A percentile compares a stretch with the other conserved stretches of the same genome.
phyloP scores from a whole-genome alignment of 2,888 invertebrate species.

The Drosophila planitibia region DNA sequence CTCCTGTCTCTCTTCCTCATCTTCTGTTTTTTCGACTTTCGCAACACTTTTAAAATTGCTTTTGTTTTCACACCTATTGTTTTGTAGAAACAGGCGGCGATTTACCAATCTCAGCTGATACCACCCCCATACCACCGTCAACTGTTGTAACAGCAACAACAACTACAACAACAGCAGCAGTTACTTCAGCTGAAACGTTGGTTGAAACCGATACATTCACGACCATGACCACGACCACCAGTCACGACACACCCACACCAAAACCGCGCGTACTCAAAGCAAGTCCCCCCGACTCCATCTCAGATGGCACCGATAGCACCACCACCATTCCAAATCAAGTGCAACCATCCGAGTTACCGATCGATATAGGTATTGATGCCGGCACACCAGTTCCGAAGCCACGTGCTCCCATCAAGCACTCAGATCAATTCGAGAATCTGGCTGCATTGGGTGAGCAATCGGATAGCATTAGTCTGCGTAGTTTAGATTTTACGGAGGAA shows the following conservation, averaged over 20 bases:
- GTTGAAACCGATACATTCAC: constrained; percentile 61
- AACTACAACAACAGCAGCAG: constrained; percentile 72
- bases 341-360: constrained; percentile 59
- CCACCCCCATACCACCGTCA: constrained; percentile 76
- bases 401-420: constrained; percentile 80
- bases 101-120: constrained; percentile 79
- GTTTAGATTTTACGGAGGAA: constrained; percentile 83
- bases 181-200: constrained; percentile 59
- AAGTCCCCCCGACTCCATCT: constrained; percentile 73
- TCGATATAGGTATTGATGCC: constrained; percentile 60
- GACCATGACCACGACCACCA: constrained; percentile 59
- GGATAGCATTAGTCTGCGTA: constrained; percentile 81
- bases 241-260: constrained; percentile 85
- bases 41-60: constrained; percentile 83
- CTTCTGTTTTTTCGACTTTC: constrained; percentile 76
- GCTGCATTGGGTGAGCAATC: constrained; percentile 78
- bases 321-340: constrained; percentile 68
- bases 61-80: constrained; percentile 84
- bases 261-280: constrained; percentile 85
- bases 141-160: constrained; percentile 68
- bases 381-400: constrained; percentile 83
- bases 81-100: constrained; percentile 85
- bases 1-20: constrained; percentile 56
- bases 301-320: constrained; percentile 73
- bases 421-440: constrained; percentile 77